Evolutionary conservation across 2,113 vertebrate species (phyloP).

Genomic region (Marcusenius ussheri): DNA sequence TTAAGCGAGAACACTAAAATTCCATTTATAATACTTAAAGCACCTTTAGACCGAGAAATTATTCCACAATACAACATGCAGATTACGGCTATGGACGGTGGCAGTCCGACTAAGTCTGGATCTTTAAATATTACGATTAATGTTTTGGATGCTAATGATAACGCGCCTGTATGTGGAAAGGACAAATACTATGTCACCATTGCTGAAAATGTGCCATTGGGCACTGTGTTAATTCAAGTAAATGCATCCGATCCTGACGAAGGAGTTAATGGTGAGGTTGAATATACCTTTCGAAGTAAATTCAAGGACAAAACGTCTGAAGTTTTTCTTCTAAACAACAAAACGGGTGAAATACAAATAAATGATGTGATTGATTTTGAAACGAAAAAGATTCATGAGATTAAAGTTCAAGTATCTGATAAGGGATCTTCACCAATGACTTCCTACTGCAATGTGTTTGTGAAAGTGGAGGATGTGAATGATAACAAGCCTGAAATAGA

Average conservation of each 20-base stretch:
- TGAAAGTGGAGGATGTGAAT: neutral
- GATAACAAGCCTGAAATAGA: neutral
- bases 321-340: neutral
- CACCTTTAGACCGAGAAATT: neutral
- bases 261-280: conserved; percentile 30
- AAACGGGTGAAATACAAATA: neutral
- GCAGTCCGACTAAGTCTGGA: neutral
- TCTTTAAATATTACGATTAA: neutral
- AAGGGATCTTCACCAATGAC: neutral
- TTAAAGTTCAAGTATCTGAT: neutral
- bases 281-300: conserved; percentile 24
- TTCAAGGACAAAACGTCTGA: neutral
- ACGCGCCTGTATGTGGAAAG: neutral
- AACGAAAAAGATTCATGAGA: neutral
- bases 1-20: neutral
- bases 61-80: neutral
- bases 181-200: conserved; percentile 20
- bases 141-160: neutral
- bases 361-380: neutral
- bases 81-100: neutral
- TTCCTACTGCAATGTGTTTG: neutral
- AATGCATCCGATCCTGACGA: conserved; percentile 33
- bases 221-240: conserved; percentile 19
- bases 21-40: neutral
- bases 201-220: conserved; percentile 22